phyloP scores from a whole-genome alignment of 2,888 invertebrate species.

The Scelioninae gen. 2 region DNA sequence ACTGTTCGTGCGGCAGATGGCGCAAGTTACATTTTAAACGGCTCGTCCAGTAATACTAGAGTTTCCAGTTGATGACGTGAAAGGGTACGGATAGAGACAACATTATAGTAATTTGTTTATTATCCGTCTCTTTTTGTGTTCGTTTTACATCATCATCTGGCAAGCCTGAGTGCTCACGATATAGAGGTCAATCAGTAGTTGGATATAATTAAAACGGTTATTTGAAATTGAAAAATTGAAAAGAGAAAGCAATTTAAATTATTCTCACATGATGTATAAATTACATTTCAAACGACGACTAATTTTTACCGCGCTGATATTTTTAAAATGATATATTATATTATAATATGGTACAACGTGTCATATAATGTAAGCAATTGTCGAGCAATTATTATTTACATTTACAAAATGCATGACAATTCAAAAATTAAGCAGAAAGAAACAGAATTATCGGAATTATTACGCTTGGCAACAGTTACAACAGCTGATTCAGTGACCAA shows the following conservation, averaged over 20 bases:
- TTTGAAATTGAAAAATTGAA: slow-evolving; percentile 9
- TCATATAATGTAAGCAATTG: too few species aligned
- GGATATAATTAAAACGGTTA: slow-evolving; percentile 22
- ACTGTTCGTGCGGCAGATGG: too few species aligned
- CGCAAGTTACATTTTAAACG: too few species aligned
- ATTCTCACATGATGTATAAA: not conserved
- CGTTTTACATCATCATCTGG: too few species aligned
- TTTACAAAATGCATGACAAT: too few species aligned
- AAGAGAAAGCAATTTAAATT: slow-evolving; percentile 20
- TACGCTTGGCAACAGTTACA: slow-evolving; percentile 48
- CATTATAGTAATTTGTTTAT: too few species aligned
- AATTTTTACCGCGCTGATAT: not conserved
- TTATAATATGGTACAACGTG: not conserved
- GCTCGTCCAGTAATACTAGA: too few species aligned
- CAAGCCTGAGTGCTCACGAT: too few species aligned
- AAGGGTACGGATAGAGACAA: too few species aligned
- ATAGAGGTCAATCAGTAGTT: slow-evolving; percentile 32
- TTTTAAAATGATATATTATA: not conserved
- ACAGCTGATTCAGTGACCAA: slow-evolving; percentile 48
- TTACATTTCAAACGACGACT: not conserved
- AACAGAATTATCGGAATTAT: not conserved
- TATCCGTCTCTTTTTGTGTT: too few species aligned
- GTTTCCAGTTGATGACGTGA: too few species aligned
- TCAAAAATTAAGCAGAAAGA: not conserved
- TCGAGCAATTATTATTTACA: too few species aligned